phyloP scores from a whole-genome alignment of 2,113 vertebrate genomes.

The Chauna torquata region DNA sequence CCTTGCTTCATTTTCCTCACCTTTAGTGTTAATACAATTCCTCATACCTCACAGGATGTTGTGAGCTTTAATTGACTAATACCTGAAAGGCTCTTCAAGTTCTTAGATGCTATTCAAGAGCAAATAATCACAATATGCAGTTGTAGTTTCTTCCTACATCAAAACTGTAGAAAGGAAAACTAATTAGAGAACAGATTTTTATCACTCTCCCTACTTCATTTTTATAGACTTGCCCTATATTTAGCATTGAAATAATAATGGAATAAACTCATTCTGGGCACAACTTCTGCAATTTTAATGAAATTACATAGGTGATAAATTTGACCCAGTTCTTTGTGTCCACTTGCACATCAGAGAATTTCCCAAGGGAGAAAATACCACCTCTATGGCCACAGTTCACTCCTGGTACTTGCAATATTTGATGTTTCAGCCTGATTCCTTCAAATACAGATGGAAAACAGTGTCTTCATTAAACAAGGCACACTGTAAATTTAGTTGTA shows the following conservation, averaged over 20 bases:
- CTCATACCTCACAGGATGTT: background rate
- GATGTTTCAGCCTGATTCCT: background rate
- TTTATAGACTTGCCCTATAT: background rate
- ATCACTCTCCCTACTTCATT: conserved; percentile 13
- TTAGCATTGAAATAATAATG: background rate
- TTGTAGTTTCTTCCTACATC: conserved; percentile 28
- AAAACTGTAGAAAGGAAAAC: conserved; percentile 50
- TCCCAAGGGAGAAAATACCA: background rate
- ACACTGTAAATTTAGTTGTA: background rate
- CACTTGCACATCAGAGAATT: background rate
- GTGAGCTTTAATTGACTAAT: background rate
- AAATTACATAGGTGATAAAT: background rate
- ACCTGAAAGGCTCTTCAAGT: background rate
- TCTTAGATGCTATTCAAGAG: background rate
- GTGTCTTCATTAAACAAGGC: background rate
- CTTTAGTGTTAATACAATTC: background rate
- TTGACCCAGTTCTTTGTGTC: background rate
- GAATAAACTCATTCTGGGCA: background rate
- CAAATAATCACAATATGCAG: background rate
- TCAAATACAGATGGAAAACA: background rate
- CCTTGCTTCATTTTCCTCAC: background rate
- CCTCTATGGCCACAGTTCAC: background rate
- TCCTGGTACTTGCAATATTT: background rate
- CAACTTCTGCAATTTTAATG: background rate
- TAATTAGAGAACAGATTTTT: conserved; percentile 25